Base-by-base conservation (phyloP, 2,113 vertebrate genomes). In the Erythrolamprus reginae region DNA sequence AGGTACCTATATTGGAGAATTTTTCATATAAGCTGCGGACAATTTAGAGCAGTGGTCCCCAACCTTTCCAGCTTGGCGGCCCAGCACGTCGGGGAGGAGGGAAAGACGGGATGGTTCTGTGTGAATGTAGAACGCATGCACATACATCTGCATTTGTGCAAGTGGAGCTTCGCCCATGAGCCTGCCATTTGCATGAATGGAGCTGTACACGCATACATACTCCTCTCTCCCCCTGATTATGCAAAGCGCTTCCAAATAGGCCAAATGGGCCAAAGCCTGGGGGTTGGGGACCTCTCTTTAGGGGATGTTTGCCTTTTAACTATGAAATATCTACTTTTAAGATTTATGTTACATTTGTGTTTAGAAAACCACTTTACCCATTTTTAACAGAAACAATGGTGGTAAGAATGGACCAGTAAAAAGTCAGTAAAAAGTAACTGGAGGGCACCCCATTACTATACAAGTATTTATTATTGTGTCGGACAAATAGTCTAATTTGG, bases 61-160 rank as follows among this genome's bases (percentile, higher is more conserved):
- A 65, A n/a, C 4, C 58, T 15, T 65, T 65, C 58, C 28, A 13
- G 7, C 28, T 65, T 65, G 58, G 12, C 4, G 0, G 8, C 28
- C 28, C 3, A 4, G 0, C 4, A 12, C 12, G 4, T 65, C 1
- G 4, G 28, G 12, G 58, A 4, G 13, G 10, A 12, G 13, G 4
- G 58, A 28, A 65, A 28, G 28, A 65, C 26, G 58, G 28, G 58
- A 15, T 65, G 28, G 28, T 15, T n/a, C 58, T 65, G 28, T 65
- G 58, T n/a, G 28, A n/a, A 24, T 65, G 58, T 5, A 45, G 45
- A 45, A 5, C 1, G 1, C 12, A n/a, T 12, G 3, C 1, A 1
- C 4, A 4, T 13, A 65, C 4, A n/a, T n/a, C 58, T 65, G 28
- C 58, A 65, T 13, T 65, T 65, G 28, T 61, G 58, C 26, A 26